These are phyloP conservation scores for Augiades crinisus DNA, from an alignment of 2,888 invertebrate genomes.

Conservation along the genomic window DNA sequence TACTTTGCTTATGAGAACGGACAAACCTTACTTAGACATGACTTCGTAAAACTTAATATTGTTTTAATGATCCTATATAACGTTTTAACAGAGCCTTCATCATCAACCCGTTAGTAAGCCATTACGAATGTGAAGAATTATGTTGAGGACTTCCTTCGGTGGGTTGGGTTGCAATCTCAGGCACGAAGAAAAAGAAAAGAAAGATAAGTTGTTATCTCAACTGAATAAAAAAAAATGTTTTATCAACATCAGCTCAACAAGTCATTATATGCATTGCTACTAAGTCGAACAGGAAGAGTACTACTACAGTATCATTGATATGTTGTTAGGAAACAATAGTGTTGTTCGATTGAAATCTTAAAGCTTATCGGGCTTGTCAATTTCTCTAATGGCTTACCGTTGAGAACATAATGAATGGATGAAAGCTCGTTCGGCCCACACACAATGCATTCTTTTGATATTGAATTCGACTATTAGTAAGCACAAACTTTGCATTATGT, in stretches of 20 bases:
- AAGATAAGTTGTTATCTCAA: too few relatives aligned
- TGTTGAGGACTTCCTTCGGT: too few relatives aligned
- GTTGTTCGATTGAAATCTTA: neutral
- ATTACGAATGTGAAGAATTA: too few relatives aligned
- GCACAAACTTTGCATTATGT: slow-evolving; percentile 11
- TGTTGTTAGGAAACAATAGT: slow-evolving; percentile 12
- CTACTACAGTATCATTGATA: slow-evolving; percentile 5
- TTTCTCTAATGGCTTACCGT: slow-evolving; percentile 16
- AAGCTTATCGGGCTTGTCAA: slow-evolving; percentile 16
- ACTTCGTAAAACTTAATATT: neutral
- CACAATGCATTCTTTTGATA: slow-evolving; percentile 13
- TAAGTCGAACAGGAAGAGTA: too few relatives aligned
- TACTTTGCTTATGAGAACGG: neutral
- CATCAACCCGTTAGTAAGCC: too few relatives aligned
- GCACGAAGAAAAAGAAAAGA: too few relatives aligned
- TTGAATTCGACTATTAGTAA: slow-evolving; percentile 18
- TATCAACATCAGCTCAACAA: too few relatives aligned
- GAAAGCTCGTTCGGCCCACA: slow-evolving; percentile 15
- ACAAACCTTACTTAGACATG: neutral
- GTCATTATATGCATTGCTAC: too few relatives aligned
- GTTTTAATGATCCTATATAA: too few relatives aligned
- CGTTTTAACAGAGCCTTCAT: too few relatives aligned
- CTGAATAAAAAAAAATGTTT: too few relatives aligned
- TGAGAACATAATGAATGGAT: slow-evolving; percentile 18
- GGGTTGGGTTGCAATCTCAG: too few relatives aligned